These are phyloP conservation scores for Okamejei kenojei DNA, from an alignment of 2,797 vertebrate genomes.

Conservation along the genomic window DNA sequence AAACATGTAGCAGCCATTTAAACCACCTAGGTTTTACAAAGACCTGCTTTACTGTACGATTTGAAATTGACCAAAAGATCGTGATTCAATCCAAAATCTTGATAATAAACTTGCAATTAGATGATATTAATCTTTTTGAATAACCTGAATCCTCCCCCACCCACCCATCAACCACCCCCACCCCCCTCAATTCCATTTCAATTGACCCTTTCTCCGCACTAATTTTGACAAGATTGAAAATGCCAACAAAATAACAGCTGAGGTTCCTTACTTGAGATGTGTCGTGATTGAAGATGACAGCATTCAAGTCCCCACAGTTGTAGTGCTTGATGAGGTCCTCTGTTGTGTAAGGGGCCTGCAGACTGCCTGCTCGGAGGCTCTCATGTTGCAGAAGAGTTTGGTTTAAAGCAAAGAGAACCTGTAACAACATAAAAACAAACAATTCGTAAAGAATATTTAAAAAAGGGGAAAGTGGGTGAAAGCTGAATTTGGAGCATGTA, in stretches of 20 bases:
- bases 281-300: constrained; percentile 71
- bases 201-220: constrained; percentile 11
- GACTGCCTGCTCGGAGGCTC: constrained; percentile 65
- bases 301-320: constrained; percentile 68
- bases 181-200: background rate
- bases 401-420: constrained; percentile 72
- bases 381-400: constrained; percentile 69
- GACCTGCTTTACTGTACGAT: background rate
- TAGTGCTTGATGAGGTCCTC: constrained; percentile 75
- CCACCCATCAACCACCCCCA: too few species aligned
- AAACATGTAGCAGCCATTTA: background rate
- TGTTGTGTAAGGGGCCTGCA: constrained; percentile 66
- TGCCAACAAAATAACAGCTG: constrained; percentile 28
- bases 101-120: constrained; percentile 31
- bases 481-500: background rate
- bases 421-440: constrained; percentile 40
- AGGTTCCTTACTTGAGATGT: constrained; percentile 60
- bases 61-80: background rate
- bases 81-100: background rate
- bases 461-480: background rate
- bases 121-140: background rate
- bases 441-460: background rate
- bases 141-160: background rate
- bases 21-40: background rate
- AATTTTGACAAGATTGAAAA: constrained; percentile 36